phyloP scores from a whole-genome alignment of 2,797 vertebrate species.

The Sebastes goodei region DNA sequence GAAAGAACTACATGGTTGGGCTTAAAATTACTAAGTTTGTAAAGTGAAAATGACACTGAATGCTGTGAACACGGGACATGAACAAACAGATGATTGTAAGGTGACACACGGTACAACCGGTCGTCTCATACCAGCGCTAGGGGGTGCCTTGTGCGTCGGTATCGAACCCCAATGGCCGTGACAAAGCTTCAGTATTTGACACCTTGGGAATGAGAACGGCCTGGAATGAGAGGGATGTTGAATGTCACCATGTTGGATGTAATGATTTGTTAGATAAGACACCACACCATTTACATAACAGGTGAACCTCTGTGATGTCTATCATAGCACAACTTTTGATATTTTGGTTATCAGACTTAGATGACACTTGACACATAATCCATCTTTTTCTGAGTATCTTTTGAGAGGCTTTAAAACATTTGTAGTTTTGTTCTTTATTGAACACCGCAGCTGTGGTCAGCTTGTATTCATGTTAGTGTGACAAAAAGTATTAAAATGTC shows the following conservation, averaged over 20 bases:
- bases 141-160: no score
- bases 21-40: no score
- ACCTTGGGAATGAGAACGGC: no score
- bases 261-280: neutral
- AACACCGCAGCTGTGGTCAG: neutral
- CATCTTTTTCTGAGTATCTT: neutral
- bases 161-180: no score
- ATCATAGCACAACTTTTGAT: neutral
- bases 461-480: neutral
- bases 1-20: no score
- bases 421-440: neutral
- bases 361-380: neutral
- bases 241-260: neutral
- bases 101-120: no score
- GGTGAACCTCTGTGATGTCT: neutral
- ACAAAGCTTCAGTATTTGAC: no score
- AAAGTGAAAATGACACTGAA: no score
- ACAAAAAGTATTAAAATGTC: neutral
- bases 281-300: neutral
- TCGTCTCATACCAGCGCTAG: accelerated
- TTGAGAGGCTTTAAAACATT: neutral
- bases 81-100: no score
- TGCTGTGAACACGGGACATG: no score
- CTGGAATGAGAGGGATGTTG: neutral
- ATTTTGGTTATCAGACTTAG: neutral